Base-by-base conservation (phyloP, 2,888 invertebrate species). In the Gisinianus flammeolus region DNA sequence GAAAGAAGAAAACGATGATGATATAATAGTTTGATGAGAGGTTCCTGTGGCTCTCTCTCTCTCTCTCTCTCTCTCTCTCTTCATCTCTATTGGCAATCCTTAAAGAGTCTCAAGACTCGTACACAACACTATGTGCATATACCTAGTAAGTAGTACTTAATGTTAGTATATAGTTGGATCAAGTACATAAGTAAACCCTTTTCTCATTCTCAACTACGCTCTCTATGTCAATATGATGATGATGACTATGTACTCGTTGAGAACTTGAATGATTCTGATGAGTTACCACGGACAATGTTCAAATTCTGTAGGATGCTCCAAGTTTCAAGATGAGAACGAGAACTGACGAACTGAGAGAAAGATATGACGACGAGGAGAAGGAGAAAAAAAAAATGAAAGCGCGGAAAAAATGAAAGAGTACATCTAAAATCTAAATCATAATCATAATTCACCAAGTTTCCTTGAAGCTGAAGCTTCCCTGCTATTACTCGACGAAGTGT, bases 391-490 rank as follows among this genome's bases (percentile, higher is more conserved):
- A 30, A 28, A 10, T 28, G 19, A 66, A 66, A 66, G 8, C 8
- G 66, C 24, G 31, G 4, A 33, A 67, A 19, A 19, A 28, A 24
- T 44, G 19, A 44, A 66, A 52, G 35, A 66, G n/a, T n/a, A n/a
- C n/a, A n/a, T n/a, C n/a, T n/a, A n/a, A n/a, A n/a, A n/a, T n/a
- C n/a, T n/a, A n/a, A n/a, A n/a, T n/a, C n/a, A n/a, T n/a, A 74
- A 74, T 74, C 74, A 67, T 74, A 74, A 74, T 74, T 74, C 66
- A 74, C 74, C 74, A 28, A 74, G 66, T 52, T 74, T 74, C 74
- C 74, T 74, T 35, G 24, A 33, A 12, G 22, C 16, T 24, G 8
- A 24, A 4, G 44, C 67, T 4, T 67, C 31, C 67, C 35, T 67
- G 67, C 67, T 67, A 35, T 31, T 31, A 67, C 22, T 28, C 67